phyloP scores from a whole-genome alignment of 1,140 invertebrate species.

The Neodiprion fabricii region DNA sequence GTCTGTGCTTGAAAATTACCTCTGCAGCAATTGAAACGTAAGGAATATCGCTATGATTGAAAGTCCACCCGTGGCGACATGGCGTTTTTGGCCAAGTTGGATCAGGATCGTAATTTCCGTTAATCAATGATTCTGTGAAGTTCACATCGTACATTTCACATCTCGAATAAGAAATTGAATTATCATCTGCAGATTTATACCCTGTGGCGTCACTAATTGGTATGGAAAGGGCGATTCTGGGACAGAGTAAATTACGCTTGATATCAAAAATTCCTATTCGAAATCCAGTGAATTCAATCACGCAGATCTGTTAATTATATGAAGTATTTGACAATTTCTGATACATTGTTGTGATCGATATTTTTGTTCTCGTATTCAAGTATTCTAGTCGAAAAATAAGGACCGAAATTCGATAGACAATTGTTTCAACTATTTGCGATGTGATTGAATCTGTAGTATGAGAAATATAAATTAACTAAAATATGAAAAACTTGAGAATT shows the following conservation, averaged over 20 bases:
- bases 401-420: too few relatives aligned
- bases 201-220: conserved; percentile 41
- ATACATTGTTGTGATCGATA: too few relatives aligned
- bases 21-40: conserved; percentile 75
- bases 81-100: conserved; percentile 65
- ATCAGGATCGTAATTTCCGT: conserved; percentile 62
- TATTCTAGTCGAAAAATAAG: too few relatives aligned
- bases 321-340: too few relatives aligned
- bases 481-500: too few relatives aligned
- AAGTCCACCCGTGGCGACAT: conserved; percentile 72
- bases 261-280: too few relatives aligned
- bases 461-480: too few relatives aligned
- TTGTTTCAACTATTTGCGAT: too few relatives aligned
- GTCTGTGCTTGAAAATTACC: conserved; percentile 48
- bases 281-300: too few relatives aligned
- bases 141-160: conserved; percentile 73
- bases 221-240: conserved; percentile 65
- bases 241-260: conserved; percentile 31
- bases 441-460: too few relatives aligned
- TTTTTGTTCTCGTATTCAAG: too few relatives aligned
- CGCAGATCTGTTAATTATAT: too few relatives aligned
- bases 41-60: conserved; percentile 71
- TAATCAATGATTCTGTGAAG: conserved; percentile 62
- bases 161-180: conserved; percentile 60
- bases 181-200: conserved; percentile 32